Conservation (phyloP, 2,888 invertebrate species). For the Vesta saturnalis region DNA sequence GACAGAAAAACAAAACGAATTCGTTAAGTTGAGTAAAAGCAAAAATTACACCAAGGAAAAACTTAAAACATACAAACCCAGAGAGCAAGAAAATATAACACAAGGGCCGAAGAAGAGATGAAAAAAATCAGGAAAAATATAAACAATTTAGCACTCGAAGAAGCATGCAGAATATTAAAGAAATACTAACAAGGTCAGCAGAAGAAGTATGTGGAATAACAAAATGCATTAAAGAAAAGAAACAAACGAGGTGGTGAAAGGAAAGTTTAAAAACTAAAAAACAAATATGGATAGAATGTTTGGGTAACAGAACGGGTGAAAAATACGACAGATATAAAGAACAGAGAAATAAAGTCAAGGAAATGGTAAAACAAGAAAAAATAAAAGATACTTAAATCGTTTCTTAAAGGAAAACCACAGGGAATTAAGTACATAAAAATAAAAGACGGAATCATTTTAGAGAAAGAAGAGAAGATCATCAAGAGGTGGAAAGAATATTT, state of each 20-base stretch:
- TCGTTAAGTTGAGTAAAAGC: neutral
- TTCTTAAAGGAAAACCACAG: neutral
- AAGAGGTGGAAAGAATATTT: neutral
- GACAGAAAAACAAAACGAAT: neutral
- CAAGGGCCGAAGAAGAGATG: neutral
- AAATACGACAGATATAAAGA: neutral
- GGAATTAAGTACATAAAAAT: neutral
- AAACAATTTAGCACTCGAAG: neutral
- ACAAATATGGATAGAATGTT: too few relatives aligned
- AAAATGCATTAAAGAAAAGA: too few relatives aligned
- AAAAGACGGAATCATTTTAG: neutral
- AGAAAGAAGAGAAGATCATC: neutral
- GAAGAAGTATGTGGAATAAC: neutral
- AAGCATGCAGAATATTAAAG: neutral
- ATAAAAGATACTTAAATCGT: neutral
- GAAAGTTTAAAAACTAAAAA: neutral
- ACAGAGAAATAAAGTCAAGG: neutral
- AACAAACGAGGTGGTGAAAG: neutral
- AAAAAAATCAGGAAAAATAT: neutral
- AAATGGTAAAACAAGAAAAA: neutral
- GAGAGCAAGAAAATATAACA: neutral
- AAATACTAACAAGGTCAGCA: neutral
- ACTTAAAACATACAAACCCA: neutral
- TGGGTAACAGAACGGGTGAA: neutral
- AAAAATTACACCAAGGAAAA: neutral